Evolutionary conservation across 2,113 vertebrate species (phyloP).

Genomic region (Tachycineta bicolor): DNA sequence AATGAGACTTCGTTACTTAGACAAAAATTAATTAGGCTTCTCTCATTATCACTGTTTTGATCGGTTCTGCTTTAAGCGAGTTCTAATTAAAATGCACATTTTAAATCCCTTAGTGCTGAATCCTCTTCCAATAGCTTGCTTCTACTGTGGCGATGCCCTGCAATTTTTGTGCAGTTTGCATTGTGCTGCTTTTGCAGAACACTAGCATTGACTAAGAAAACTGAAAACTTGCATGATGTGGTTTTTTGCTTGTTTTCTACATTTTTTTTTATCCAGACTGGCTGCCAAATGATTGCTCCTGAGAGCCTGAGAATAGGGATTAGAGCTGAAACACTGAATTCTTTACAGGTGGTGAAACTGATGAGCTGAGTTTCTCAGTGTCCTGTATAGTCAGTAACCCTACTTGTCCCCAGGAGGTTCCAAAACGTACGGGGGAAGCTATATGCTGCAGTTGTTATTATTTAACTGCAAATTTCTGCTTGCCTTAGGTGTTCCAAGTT

Average conservation of each 20-base stretch:
- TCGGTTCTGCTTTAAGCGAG: constrained; percentile 58
- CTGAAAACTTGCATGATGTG: background rate
- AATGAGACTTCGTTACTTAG: constrained; percentile 61
- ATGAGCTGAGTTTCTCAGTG: background rate
- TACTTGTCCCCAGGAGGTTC: background rate
- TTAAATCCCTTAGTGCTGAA: constrained; percentile 41
- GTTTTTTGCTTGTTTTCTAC: background rate
- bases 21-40: constrained; percentile 71
- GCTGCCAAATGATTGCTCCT: background rate
- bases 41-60: constrained; percentile 70
- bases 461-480: background rate
- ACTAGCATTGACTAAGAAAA: background rate
- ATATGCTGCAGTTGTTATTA: background rate
- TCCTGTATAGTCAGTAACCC: background rate
- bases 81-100: constrained; percentile 73
- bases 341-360: background rate
- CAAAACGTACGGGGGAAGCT: background rate
- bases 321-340: background rate
- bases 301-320: background rate
- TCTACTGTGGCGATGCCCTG: background rate
- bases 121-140: background rate
- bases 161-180: constrained; percentile 22
- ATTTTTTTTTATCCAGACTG: background rate
- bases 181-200: background rate
- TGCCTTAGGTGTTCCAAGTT: background rate